These are phyloP conservation scores for Merodon equestris DNA, from an alignment of 2,888 invertebrate genomes.

Conservation along the genomic window DNA sequence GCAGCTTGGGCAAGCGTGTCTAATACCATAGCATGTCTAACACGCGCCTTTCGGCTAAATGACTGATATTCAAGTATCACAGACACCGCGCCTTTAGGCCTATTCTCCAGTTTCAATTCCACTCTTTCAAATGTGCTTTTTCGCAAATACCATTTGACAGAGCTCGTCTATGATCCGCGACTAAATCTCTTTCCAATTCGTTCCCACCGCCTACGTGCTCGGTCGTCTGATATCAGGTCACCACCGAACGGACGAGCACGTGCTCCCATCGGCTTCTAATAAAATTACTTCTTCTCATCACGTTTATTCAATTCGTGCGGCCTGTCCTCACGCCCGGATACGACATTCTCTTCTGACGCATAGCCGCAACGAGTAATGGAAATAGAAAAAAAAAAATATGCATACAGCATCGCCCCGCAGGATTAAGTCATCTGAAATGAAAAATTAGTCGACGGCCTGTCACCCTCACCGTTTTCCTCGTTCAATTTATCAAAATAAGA, in stretches of 20 bases:
- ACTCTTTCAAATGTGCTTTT: no score
- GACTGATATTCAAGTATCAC: no score
- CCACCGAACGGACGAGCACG: constrained; percentile 10
- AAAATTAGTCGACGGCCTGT: constrained; percentile 33
- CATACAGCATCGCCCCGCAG: constrained; percentile 3
- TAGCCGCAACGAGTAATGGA: no score
- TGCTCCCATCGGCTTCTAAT: constrained; percentile 18
- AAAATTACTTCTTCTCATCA: constrained; percentile 37
- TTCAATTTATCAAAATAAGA: constrained; percentile 29
- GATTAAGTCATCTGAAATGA: constrained; percentile 49
- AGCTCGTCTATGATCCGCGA: not conserved
- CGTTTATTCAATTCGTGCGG: constrained; percentile 29
- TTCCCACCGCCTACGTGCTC: constrained; percentile 1
- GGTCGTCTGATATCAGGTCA: constrained; percentile 5
- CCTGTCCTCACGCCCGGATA: not conserved
- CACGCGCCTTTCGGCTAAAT: no score
- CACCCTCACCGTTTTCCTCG: constrained; percentile 6
- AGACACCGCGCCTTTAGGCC: no score
- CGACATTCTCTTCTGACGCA: not conserved
- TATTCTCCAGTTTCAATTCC: no score
- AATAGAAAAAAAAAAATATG: not conserved
- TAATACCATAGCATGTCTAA: not conserved
- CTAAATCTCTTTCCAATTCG: no score
- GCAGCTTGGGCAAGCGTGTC: not conserved
- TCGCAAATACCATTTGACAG: no score